Percentiles rank a stretch among this genome's conserved stretches.
Conservation (phyloP, 1,140 invertebrate genomes). For the Bombus sibiricus region DNA sequence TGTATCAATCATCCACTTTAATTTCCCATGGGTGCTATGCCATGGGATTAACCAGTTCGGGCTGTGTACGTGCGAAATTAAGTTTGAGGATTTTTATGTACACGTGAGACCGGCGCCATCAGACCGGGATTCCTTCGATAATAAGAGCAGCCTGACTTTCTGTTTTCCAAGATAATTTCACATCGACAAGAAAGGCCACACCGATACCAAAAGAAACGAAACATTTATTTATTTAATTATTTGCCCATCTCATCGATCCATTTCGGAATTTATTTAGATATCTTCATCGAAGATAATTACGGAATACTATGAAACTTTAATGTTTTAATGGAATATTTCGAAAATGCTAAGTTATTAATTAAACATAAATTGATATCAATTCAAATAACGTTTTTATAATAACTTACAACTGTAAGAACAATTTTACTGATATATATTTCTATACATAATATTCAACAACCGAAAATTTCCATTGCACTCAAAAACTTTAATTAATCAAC, state of each 20-base stretch:
- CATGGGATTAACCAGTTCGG: conserved; percentile 57
- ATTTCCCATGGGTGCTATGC: conserved; percentile 76
- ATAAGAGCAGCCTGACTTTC: conserved; percentile 4
- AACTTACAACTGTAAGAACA: neutral
- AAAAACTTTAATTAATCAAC: conserved; percentile 8
- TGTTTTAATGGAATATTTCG: neutral
- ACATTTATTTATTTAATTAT: neutral
- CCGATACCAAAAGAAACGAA: neutral
- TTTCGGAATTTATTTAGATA: neutral
- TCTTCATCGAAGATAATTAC: neutral
- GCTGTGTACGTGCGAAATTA: conserved; percentile 63
- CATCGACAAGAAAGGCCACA: neutral
- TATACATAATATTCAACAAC: too few species aligned
- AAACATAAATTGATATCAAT: too few species aligned
- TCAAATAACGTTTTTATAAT: too few species aligned
- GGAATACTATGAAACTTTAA: too few species aligned
- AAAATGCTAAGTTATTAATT: too few species aligned
- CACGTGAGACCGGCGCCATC: conserved; percentile 54
- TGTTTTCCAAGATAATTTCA: neutral
- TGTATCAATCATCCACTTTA: conserved; percentile 76
- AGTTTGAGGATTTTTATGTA: conserved; percentile 63
- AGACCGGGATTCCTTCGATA: conserved; percentile 45
- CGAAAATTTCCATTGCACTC: neutral
- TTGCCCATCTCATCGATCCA: neutral
- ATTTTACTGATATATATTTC: neutral